These are phyloP conservation scores for Falco biarmicus DNA, from an alignment of 2,797 vertebrate genomes.

Conservation along the genomic window DNA sequence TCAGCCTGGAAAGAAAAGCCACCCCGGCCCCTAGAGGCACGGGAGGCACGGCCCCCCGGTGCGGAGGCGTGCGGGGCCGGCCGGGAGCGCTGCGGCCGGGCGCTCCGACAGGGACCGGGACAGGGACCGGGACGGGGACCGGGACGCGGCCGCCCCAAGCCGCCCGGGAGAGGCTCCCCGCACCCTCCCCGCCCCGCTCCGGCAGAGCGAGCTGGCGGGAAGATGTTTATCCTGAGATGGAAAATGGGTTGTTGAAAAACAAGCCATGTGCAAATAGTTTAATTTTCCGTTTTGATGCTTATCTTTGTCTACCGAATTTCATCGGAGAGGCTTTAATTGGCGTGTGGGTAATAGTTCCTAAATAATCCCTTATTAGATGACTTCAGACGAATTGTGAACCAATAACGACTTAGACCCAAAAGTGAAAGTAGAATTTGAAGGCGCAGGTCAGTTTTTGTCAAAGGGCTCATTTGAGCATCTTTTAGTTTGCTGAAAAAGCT, in stretches of 20 bases:
- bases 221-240: constrained; percentile 47
- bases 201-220: neutral
- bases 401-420: constrained; percentile 59
- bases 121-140: neutral
- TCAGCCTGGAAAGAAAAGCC: neutral
- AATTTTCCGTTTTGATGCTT: constrained; percentile 67
- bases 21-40: neutral
- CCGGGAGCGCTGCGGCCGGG: neutral
- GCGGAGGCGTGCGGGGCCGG: neutral
- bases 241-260: constrained; percentile 68
- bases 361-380: constrained; percentile 68
- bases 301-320: constrained; percentile 65
- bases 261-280: constrained; percentile 56
- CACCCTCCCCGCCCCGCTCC: constrained; percentile 16
- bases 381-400: constrained; percentile 66
- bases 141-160: neutral
- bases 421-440: constrained; percentile 57
- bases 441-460: constrained; percentile 52
- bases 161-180: neutral
- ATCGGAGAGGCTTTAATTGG: constrained; percentile 59
- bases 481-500: constrained; percentile 58
- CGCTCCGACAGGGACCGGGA: too few relatives aligned
- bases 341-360: constrained; percentile 55
- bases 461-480: constrained; percentile 46
- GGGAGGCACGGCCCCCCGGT: neutral